Percentiles rank a stretch among this genome's conserved stretches.
These are phyloP conservation scores for Micoletzkya japonica DNA, from an alignment of 2,888 invertebrate genomes.

Conservation along the genomic window DNA sequence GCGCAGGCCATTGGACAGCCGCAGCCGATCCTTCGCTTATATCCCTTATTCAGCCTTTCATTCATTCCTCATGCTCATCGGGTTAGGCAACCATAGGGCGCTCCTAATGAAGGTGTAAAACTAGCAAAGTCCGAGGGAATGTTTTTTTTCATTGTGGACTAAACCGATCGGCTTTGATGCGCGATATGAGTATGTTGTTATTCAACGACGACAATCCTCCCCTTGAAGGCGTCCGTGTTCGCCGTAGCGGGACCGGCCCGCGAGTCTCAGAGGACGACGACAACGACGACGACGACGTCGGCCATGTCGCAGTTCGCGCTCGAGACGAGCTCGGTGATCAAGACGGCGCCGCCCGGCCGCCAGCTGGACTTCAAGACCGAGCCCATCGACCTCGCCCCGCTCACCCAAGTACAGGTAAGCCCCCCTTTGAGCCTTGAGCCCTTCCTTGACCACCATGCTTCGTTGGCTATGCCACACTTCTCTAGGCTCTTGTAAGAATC, in stretches of 20 bases:
- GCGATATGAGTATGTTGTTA: too few species aligned
- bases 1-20: not conserved
- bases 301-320: constrained; percentile 20
- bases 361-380: constrained; percentile 57
- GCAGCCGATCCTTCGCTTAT: constrained; percentile 10
- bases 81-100: too few species aligned
- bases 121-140: too few species aligned
- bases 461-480: not conserved
- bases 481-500: too few species aligned
- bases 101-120: too few species aligned
- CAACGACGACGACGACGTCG: not conserved
- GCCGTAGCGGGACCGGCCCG: not conserved
- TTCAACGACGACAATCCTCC: too few species aligned
- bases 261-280: not conserved
- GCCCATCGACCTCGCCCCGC: constrained; percentile 57
- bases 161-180: too few species aligned
- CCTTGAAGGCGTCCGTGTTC: not conserved
- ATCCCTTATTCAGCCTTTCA: too few species aligned
- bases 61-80: too few species aligned
- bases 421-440: not conserved
- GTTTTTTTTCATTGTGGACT: too few species aligned
- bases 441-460: not conserved
- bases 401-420: constrained; percentile 35
- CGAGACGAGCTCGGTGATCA: constrained; percentile 48
- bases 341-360: constrained; percentile 62